Evolutionary conservation across 2,888 invertebrate species (phyloP).

Genomic region (Idaea biselata): DNA sequence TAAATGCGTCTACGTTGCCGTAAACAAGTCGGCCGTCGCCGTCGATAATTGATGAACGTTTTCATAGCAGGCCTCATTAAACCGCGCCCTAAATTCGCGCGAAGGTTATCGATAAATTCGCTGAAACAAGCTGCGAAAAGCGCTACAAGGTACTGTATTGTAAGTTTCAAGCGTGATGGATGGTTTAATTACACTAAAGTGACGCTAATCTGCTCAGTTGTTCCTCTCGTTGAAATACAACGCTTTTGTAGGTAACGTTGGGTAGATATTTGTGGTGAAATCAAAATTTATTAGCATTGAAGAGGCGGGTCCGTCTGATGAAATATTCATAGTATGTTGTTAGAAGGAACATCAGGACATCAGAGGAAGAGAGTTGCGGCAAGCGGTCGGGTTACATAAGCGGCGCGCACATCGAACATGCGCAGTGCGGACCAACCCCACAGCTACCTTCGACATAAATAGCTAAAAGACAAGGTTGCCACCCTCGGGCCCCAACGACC

Average conservation of each 20-base stretch:
- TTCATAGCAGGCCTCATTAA: constrained; percentile 75
- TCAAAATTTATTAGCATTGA: constrained; percentile 38
- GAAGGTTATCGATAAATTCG: constrained; percentile 65
- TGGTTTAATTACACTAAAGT: constrained; percentile 36
- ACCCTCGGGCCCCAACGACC: constrained; percentile 71
- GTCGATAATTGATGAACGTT: constrained; percentile 78
- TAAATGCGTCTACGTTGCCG: constrained; percentile 74
- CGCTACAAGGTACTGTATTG: constrained; percentile 23
- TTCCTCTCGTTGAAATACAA: constrained; percentile 17
- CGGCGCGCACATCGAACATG: constrained; percentile 61
- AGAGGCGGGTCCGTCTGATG: constrained; percentile 38
- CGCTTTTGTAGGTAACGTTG: constrained; percentile 14
- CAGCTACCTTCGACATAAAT: constrained; percentile 75
- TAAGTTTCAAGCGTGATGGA: constrained; percentile 35
- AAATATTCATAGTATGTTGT: constrained; percentile 49
- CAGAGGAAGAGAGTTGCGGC: constrained; percentile 39
- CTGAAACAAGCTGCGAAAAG: constrained; percentile 43
- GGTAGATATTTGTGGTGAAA: constrained; percentile 23
- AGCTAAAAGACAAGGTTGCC: constrained; percentile 79
- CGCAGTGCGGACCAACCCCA: constrained; percentile 64
- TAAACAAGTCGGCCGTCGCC: constrained; percentile 72
- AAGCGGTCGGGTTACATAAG: constrained; percentile 67
- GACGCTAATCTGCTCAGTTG: constrained; percentile 29
- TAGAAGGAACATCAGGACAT: constrained; percentile 30
- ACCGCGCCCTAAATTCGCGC: constrained; percentile 69